Percentiles rank a stretch among this genome's conserved stretches.
These are phyloP conservation scores for Aptenodytes forsteri DNA, from an alignment of 2,113 vertebrate species.

Conservation along the genomic window DNA sequence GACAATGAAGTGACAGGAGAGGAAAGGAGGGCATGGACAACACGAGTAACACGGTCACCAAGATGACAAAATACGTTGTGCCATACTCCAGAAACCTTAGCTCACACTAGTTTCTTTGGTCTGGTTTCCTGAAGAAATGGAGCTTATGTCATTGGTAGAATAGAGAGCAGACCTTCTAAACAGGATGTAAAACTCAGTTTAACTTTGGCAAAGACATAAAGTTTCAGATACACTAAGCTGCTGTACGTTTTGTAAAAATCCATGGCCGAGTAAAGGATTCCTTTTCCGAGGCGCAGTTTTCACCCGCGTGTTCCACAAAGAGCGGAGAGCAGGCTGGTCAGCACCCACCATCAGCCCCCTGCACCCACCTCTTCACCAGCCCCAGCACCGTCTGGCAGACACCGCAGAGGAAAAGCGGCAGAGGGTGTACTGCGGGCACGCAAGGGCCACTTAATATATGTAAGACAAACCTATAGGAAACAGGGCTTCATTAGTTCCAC, in stretches of 20 bases:
- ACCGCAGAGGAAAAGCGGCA: background rate
- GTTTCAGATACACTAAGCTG: background rate
- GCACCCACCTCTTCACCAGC: background rate
- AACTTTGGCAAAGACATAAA: background rate
- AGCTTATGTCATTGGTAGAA: background rate
- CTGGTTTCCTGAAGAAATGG: background rate
- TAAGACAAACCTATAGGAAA: background rate
- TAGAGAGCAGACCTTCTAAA: background rate
- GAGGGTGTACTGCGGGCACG: accelerated
- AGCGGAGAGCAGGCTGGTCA: background rate
- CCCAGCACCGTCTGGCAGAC: background rate
- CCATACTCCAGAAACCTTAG: background rate
- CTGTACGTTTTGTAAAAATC: background rate
- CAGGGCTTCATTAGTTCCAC: background rate
- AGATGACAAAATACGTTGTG: accelerated
- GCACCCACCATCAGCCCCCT: background rate
- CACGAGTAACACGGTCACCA: background rate
- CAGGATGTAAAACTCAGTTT: background rate
- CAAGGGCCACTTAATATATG: background rate
- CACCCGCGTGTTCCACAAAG: accelerated
- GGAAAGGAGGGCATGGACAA: background rate
- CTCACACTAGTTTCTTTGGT: background rate
- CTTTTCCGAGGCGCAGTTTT: background rate
- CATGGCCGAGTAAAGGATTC: background rate
- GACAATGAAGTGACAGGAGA: background rate